These are phyloP conservation scores for Platalea minor DNA, from an alignment of 2,797 vertebrate genomes.

Conservation along the genomic window DNA sequence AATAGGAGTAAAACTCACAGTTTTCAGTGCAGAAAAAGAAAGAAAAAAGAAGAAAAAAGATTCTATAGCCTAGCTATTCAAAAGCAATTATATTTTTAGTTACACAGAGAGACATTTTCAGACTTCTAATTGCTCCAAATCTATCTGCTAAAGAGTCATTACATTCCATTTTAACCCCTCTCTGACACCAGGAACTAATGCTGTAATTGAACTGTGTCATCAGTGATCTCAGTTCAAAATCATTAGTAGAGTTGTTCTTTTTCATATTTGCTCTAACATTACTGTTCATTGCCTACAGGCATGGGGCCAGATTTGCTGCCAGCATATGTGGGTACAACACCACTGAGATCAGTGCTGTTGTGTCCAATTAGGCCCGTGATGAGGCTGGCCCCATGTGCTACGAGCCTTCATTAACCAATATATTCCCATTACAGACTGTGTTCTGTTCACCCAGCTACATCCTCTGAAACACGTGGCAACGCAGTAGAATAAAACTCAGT, in stretches of 20 bases:
- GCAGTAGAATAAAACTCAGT: neutral
- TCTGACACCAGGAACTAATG: conserved; percentile 67
- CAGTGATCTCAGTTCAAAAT: conserved; percentile 59
- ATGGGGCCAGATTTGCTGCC: neutral
- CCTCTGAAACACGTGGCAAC: neutral
- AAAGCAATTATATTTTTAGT: conserved; percentile 74
- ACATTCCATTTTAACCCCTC: conserved; percentile 70
- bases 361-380: conserved; percentile 23
- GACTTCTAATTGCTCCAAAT: conserved; percentile 72
- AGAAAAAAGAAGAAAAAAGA: conserved; percentile 26
- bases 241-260: conserved; percentile 38
- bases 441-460: neutral
- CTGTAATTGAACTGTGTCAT: conserved; percentile 69
- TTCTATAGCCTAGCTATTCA: conserved; percentile 59
- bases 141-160: conserved; percentile 69
- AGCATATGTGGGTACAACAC: neutral
- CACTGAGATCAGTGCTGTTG: neutral
- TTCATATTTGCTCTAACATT: conserved; percentile 1
- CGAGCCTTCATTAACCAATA: neutral
- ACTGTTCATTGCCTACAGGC: neutral
- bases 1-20: conserved; percentile 60
- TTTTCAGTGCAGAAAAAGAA: conserved; percentile 41
- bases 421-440: neutral
- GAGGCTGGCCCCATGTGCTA: neutral
- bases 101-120: conserved; percentile 65